Conservation (phyloP, 92 coral and sea anemone species). For the Actinostola sp. region DNA sequence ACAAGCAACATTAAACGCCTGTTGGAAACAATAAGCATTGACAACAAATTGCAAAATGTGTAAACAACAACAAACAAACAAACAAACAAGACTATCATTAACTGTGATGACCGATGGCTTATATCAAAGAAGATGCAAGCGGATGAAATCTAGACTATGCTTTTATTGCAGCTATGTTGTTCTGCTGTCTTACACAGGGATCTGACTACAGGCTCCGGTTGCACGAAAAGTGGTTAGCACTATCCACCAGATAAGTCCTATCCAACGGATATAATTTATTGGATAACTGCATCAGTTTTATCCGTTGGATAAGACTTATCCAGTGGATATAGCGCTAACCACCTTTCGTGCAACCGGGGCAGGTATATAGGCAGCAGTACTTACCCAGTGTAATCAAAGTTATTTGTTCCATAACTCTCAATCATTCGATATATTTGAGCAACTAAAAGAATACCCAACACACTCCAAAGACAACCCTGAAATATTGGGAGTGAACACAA, state of each 20-base stretch:
- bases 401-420: conserved; percentile 16
- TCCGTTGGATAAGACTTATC: neutral
- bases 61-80: neutral
- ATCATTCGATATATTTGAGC: conserved; percentile 21
- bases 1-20: conserved; percentile 85
- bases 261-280: too few relatives aligned
- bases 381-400: conserved; percentile 26
- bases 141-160: too few relatives aligned
- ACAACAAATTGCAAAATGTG: neutral
- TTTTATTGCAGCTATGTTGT: too few relatives aligned
- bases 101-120: neutral
- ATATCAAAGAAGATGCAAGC: too few relatives aligned
- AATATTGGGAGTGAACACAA: conserved; percentile 24
- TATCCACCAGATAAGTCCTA: too few relatives aligned
- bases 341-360: neutral
- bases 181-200: too few relatives aligned
- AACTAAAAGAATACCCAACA: conserved; percentile 15
- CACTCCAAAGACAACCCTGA: conserved; percentile 23
- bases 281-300: too few relatives aligned
- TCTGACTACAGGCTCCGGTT: too few relatives aligned
- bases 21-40: neutral
- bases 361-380: neutral
- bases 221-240: too few relatives aligned
- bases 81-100: too few relatives aligned
- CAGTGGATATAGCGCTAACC: neutral